Evolutionary conservation across 2,113 vertebrate genomes (phyloP).

Genomic region (Synchiropus splendidus): DNA sequence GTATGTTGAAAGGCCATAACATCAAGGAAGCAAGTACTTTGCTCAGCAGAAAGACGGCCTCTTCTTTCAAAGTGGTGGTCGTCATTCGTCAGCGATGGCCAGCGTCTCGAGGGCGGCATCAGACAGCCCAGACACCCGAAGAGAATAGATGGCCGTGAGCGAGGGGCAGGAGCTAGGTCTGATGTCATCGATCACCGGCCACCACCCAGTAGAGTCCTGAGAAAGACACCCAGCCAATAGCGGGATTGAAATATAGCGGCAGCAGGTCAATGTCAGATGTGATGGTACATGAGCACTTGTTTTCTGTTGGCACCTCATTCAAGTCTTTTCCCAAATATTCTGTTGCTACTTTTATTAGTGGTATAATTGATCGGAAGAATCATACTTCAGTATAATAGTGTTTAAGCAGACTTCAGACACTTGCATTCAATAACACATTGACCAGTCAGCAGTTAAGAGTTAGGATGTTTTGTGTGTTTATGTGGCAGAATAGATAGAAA

Average conservation of each 20-base stretch:
- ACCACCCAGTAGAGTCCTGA: slow-evolving; percentile 33
- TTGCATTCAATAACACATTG: no score
- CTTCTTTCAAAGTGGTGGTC: slow-evolving; percentile 26
- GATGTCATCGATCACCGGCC: slow-evolving; percentile 44
- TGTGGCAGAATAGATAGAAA: no score
- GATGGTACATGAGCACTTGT: slow-evolving; percentile 20
- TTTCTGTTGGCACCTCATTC: slow-evolving; percentile 5
- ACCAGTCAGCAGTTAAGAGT: no score
- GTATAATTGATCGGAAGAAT: no score
- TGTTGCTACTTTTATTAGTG: no score
- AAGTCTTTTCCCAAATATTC: no score
- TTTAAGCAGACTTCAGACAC: no score
- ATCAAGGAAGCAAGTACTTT: slow-evolving; percentile 2
- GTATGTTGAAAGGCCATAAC: slow-evolving; percentile 5
- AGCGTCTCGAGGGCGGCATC: slow-evolving; percentile 17
- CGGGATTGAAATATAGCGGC: slow-evolving; percentile 24
- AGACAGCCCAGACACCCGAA: slow-evolving; percentile 40
- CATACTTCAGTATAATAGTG: no score
- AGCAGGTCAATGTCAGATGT: slow-evolving; percentile 14
- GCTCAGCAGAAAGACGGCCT: slow-evolving; percentile 27
- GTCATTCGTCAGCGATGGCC: slow-evolving; percentile 40
- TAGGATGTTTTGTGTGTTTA: no score
- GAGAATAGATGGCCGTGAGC: slow-evolving; percentile 54
- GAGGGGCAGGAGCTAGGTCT: slow-evolving; percentile 30
- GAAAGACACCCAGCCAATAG: slow-evolving; percentile 31